Evolutionary conservation across 2,888 invertebrate species (phyloP).

Genomic region (Galerucella nymphaeae): DNA sequence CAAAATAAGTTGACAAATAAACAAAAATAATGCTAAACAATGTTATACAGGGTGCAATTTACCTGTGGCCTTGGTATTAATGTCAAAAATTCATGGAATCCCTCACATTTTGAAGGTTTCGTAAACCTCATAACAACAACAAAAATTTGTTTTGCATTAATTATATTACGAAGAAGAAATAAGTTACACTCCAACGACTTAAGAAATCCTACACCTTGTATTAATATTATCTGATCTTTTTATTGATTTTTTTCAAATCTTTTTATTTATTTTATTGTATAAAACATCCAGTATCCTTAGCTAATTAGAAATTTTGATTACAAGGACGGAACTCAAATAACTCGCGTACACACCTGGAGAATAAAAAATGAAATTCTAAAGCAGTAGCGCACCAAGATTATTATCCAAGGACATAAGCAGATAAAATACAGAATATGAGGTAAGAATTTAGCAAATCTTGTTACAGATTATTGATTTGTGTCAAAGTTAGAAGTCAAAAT

Average conservation of each 20-base stretch:
- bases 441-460: no score
- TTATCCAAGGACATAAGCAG: background rate
- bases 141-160: background rate
- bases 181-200: background rate
- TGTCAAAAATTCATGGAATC: no score
- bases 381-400: background rate
- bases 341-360: slow-evolving; percentile 8
- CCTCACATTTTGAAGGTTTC: no score
- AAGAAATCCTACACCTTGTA: slow-evolving; percentile 13
- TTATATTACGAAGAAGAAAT: background rate
- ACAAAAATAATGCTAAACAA: no score
- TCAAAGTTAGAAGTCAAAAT: no score
- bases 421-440: background rate
- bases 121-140: no score
- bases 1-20: no score
- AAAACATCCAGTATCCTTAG: background rate
- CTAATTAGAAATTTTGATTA: slow-evolving; percentile 3
- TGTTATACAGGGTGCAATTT: no score
- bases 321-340: slow-evolving; percentile 4
- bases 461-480: no score
- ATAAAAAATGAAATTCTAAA: slow-evolving; percentile 4
- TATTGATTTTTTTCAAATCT: background rate
- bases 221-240: background rate
- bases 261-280: slow-evolving; percentile 8
- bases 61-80: no score